Conservation (phyloP, 2,113 vertebrate species). For the Pluvianellus socialis region DNA sequence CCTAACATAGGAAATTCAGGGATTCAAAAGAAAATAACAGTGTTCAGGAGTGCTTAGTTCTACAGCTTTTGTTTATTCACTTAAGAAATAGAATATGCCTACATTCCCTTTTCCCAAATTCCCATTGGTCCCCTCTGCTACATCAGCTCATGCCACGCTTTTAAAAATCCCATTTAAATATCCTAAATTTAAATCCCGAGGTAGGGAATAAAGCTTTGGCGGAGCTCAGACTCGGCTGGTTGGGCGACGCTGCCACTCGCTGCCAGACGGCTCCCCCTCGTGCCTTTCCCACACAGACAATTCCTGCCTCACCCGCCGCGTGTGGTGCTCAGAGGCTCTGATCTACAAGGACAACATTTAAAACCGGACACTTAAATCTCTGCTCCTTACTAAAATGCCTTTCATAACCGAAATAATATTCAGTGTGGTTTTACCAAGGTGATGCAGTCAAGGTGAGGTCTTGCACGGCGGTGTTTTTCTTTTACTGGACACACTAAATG, state of each 20-base stretch:
- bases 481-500: not conserved
- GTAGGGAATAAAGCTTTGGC: not conserved
- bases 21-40: not conserved
- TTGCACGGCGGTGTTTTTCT: not conserved
- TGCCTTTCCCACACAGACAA: not conserved
- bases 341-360: not conserved
- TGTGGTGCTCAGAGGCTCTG: not conserved
- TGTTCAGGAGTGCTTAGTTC: not conserved
- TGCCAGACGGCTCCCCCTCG: slow-evolving; percentile 22
- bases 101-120: not conserved
- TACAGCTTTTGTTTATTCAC: not conserved
- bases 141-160: not conserved
- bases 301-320: too few species aligned
- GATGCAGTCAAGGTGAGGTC: not conserved
- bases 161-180: not conserved
- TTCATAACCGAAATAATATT: not conserved
- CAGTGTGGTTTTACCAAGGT: not conserved
- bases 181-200: not conserved
- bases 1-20: not conserved
- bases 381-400: not conserved
- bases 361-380: not conserved
- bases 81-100: not conserved
- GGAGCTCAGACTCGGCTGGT: accelerated
- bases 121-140: not conserved
- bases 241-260: not conserved